Conservation (phyloP, 1,140 invertebrate genomes). For the Drosophila varians region DNA sequence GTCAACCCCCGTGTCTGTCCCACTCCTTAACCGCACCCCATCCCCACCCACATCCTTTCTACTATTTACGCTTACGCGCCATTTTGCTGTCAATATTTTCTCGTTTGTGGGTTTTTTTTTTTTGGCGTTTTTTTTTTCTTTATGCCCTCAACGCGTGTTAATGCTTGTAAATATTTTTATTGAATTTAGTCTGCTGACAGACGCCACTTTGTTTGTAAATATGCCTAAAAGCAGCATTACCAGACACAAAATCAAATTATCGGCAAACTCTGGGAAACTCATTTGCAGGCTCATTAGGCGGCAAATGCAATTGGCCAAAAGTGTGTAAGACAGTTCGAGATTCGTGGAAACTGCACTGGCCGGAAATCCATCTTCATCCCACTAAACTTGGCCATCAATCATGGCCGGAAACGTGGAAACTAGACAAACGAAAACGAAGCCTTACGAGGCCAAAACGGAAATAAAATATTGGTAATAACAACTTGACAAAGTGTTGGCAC, state of each 20-base stretch:
- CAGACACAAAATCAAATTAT: slow-evolving; percentile 51
- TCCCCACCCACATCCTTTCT: neutral
- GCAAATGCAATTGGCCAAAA: slow-evolving; percentile 28
- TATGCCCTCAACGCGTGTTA: slow-evolving; percentile 69
- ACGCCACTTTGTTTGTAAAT: slow-evolving; percentile 37
- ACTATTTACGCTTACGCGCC: slow-evolving; percentile 64
- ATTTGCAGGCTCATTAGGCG: slow-evolving; percentile 62
- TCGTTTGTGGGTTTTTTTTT: slow-evolving; percentile 25
- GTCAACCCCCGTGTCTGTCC: slow-evolving; percentile 46
- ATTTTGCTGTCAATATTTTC: slow-evolving; percentile 73
- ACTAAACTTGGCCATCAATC: slow-evolving; percentile 54
- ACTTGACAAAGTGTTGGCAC: slow-evolving; percentile 74
- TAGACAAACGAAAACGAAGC: slow-evolving; percentile 18
- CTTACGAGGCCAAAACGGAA: slow-evolving; percentile 20
- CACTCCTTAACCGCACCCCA: neutral
- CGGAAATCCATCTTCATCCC: slow-evolving; percentile 2
- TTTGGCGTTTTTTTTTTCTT: slow-evolving; percentile 20
- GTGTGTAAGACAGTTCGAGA: neutral
- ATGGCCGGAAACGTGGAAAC: slow-evolving; percentile 21
- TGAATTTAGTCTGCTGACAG: slow-evolving; percentile 59
- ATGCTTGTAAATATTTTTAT: slow-evolving; percentile 80
- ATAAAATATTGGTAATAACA: slow-evolving; percentile 75
- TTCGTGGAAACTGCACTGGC: neutral
- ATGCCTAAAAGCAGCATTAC: slow-evolving; percentile 19
- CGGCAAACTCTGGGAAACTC: slow-evolving; percentile 20